phyloP scores from a whole-genome alignment of 2,113 vertebrate genomes.

The Thalassarche chlororhynchos region DNA sequence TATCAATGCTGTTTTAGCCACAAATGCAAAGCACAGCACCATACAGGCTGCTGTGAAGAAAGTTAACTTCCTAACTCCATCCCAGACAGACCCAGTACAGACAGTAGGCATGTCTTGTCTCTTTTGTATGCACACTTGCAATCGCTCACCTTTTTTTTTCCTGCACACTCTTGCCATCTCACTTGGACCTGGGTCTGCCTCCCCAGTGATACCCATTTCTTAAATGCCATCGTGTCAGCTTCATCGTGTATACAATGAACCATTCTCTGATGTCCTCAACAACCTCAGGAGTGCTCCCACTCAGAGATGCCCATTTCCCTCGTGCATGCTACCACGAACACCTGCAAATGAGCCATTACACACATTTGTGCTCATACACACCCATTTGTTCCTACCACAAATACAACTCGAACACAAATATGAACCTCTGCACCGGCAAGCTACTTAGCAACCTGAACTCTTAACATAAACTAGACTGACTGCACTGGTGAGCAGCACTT shows the following conservation, averaged over 20 bases:
- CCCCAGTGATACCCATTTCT: background rate
- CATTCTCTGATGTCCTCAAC: background rate
- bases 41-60: background rate
- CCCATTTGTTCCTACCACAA: constrained; percentile 3
- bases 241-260: background rate
- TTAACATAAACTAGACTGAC: constrained; percentile 33
- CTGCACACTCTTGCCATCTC: background rate
- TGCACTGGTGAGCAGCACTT: constrained; percentile 48
- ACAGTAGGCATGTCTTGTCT: background rate
- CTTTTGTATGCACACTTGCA: background rate
- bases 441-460: constrained; percentile 29
- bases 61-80: background rate
- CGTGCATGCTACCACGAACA: background rate
- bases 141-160: background rate
- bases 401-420: background rate
- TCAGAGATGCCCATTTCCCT: background rate
- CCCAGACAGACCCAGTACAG: background rate
- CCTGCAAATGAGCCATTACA: background rate
- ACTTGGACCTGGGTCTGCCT: background rate
- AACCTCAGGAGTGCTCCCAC: background rate
- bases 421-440: constrained; percentile 35
- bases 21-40: background rate
- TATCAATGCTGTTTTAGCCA: background rate
- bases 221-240: background rate
- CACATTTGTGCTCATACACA: background rate